Base-by-base conservation (phyloP, 1,140 invertebrate genomes). In the Cepaea nemoralis region DNA sequence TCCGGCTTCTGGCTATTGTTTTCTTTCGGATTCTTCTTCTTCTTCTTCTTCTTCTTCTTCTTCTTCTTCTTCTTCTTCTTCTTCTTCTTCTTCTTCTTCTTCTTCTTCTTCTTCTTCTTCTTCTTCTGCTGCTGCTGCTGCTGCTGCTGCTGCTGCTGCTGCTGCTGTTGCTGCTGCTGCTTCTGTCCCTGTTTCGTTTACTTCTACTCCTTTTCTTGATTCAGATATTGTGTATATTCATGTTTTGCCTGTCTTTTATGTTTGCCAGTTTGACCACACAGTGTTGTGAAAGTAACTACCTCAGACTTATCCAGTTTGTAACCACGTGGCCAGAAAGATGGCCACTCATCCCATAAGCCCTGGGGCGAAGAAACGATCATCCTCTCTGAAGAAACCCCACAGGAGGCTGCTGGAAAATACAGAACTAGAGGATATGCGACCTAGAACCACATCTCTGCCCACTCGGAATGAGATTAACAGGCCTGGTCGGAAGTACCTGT, bases 391-490 rank as follows among this genome's bases (percentile, higher is more conserved):
- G 77, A 88, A 88, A 69, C 78, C 86, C 6, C 67, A 70, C 27
- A 69, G 73, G 40, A 74, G 77, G 10, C 55, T 76, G 39, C 77
- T 85, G 33, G 87, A 86, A 67, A 83, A 83, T 55, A 81, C 85
- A 8, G 84, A 86, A 24, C 75, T 86, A 22, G 86, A 86, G 31
- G 77, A 80, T 27, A 89, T 89, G 71, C 82, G 89, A n/a, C 89
- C 89, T 22, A 73, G 89, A 75, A 89, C 89, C 0, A 87, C 84
- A 77, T 86, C 85, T 71, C 78, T 89, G 77, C 88, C 87, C 3
- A 85, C 87, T 16, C 84, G 83, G 80, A 89, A 85, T 69, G 80
- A 73, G 48, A 80, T 83, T 45, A 83, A 80, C 76, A 83, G 83
- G 39, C 85, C 86, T 16, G 77, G 84, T 8, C 76, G 83, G 42